Conservation (phyloP, 2,888 invertebrate genomes). For the Caenorhabditis sp. region DNA sequence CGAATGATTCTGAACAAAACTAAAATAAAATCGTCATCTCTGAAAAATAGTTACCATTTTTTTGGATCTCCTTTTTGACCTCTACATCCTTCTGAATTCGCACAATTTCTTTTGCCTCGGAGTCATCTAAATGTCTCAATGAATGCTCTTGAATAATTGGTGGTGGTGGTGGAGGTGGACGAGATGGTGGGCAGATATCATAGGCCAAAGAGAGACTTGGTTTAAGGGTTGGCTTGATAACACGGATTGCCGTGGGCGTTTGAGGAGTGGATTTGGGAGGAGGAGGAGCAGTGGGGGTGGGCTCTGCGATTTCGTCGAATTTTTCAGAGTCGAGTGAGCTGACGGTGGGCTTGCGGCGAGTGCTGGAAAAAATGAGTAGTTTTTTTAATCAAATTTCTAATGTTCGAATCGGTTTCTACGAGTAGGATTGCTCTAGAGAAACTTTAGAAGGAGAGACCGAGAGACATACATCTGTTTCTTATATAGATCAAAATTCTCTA, state of each 20-base stretch:
- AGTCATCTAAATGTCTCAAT: slow-evolving; percentile 15
- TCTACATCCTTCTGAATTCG: slow-evolving; percentile 27
- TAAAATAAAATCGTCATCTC: too few relatives aligned
- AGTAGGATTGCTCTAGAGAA: too few relatives aligned
- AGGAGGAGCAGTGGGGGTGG: slow-evolving; percentile 6
- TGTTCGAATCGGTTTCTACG: too few relatives aligned
- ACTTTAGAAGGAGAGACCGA: too few relatives aligned
- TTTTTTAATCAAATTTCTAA: background rate
- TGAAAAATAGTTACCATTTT: slow-evolving; percentile 25
- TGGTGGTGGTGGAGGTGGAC: background rate
- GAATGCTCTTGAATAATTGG: slow-evolving; percentile 23
- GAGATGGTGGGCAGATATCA: slow-evolving; percentile 14
- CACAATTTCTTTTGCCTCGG: slow-evolving; percentile 7
- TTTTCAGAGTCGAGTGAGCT: background rate
- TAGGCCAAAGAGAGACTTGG: background rate
- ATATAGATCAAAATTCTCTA: too few relatives aligned
- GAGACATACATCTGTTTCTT: too few relatives aligned
- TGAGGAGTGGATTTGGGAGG: background rate
- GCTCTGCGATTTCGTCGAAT: background rate
- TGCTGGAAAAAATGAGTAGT: background rate
- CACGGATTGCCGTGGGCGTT: background rate
- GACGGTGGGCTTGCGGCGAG: background rate
- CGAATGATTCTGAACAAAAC: slow-evolving; percentile 9
- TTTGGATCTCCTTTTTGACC: slow-evolving; percentile 10
- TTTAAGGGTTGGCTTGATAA: background rate